Base-by-base conservation (phyloP, 2,888 invertebrate genomes). In the Beris morrisii region DNA sequence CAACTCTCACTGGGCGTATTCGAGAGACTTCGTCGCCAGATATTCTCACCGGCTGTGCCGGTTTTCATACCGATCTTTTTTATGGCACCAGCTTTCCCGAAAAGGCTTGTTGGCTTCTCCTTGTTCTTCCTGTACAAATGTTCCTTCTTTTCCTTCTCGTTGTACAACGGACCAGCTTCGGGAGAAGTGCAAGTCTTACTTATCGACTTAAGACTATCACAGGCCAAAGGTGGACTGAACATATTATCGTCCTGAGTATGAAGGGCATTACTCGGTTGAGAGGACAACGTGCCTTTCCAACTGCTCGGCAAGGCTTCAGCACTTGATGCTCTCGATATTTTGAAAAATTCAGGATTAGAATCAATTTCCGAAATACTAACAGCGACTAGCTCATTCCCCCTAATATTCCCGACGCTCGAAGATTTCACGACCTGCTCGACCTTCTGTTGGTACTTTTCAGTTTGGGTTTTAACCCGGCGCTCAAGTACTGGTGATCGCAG, bases 401-500 rank as follows among this genome's bases (percentile, higher is more conserved):
- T 71, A 13, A 82, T 71, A 50, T 75, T 72, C 4, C 77, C 76
- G 38, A 76, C 85, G 73, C 88, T 89, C 7, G 86, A 87, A 30
- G 88, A 88, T 77, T 89, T 89, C 72, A 86, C 84, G 3, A 88
- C 86, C 4, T 46, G 43, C n/a, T 54, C 74, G 3, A 83, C 73
- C 70, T 81, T 82, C 70, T 82, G 79, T 71, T 82, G 79, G 70
- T 83, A 83, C 65, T 77, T 78, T 70, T 82, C 82, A 61, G 81
- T 82, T 74, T 82, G 83, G 0, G 84, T 84, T 73, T 83, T 81
- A 0, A 84, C 82, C 69, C 87, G 76, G 69, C 88, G 80, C 74
- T 88, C 88, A 5, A 84, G 78, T 5, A 83, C 81, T 1, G 88
- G 88, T 3, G 88, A 88, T 67, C 86, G 75, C 87, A 87, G 87